phyloP scores from a whole-genome alignment of 2,797 vertebrate genomes.

The Lagocephalus sceleratus region DNA sequence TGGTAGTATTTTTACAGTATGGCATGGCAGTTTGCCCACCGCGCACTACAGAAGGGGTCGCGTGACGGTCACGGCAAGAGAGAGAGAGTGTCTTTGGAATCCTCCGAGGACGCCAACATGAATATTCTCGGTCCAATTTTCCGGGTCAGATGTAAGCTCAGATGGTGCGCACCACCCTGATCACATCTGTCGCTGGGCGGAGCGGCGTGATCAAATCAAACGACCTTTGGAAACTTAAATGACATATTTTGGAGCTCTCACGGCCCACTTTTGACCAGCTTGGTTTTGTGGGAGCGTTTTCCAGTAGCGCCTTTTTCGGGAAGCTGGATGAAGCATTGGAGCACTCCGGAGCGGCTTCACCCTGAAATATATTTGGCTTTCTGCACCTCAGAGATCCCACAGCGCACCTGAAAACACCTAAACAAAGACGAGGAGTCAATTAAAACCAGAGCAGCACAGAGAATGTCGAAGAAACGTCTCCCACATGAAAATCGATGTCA shows the following conservation, averaged over 20 bases:
- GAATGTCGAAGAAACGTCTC: too few species aligned
- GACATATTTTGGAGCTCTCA: not conserved
- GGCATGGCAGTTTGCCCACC: slow-evolving; percentile 73
- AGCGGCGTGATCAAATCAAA: slow-evolving; percentile 49
- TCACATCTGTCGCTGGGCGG: slow-evolving; percentile 67
- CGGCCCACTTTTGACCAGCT: too few species aligned
- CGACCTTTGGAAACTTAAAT: slow-evolving; percentile 60
- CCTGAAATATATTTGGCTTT: too few species aligned
- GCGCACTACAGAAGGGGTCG: slow-evolving; percentile 67
- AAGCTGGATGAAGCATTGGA: too few species aligned
- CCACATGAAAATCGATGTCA: slow-evolving; percentile 19
- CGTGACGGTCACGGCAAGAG: slow-evolving; percentile 61
- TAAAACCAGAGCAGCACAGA: too few species aligned
- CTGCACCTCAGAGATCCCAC: too few species aligned
- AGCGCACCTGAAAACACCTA: too few species aligned
- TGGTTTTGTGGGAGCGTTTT: too few species aligned
- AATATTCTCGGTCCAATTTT: slow-evolving; percentile 69
- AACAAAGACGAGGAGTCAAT: too few species aligned
- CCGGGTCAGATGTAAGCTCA: slow-evolving; percentile 54
- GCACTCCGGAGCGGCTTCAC: too few species aligned
- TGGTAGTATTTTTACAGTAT: slow-evolving; percentile 77
- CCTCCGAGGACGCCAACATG: slow-evolving; percentile 61
- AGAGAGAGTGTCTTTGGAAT: slow-evolving; percentile 51
- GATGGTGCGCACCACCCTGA: slow-evolving; percentile 55
- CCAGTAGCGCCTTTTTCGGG: too few species aligned